phyloP scores from a whole-genome alignment of 2,888 invertebrate genomes.

The Dermolepida albohirtum region DNA sequence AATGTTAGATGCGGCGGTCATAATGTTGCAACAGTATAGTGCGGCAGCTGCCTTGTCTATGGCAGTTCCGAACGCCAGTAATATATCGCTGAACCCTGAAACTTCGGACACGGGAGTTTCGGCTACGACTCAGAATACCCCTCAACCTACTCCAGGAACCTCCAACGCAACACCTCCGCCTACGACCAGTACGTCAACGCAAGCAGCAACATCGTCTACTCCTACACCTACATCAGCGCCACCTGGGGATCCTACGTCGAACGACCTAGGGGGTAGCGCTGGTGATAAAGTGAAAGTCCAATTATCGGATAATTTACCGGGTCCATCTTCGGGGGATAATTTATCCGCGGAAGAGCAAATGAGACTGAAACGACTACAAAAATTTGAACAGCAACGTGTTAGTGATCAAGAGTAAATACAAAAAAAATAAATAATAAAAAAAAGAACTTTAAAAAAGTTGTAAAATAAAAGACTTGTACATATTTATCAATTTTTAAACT shows the following conservation, averaged over 20 bases:
- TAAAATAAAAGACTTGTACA: constrained; percentile 30
- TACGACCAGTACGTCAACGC: constrained; percentile 15
- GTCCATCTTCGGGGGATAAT: constrained; percentile 41
- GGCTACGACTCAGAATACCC: constrained; percentile 1
- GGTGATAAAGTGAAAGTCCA: constrained; percentile 23
- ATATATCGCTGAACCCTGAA: constrained; percentile 6
- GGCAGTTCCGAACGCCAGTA: constrained; percentile 51
- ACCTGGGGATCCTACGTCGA: constrained; percentile 15
- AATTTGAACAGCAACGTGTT: constrained; percentile 66
- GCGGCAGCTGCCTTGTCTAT: constrained; percentile 70
- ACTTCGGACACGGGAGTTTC: not conserved
- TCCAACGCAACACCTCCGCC: constrained; percentile 25
- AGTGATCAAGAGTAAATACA: constrained; percentile 26
- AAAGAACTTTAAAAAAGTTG: constrained; percentile 13
- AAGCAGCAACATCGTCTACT: constrained; percentile 23
- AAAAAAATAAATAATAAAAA: constrained; percentile 10
- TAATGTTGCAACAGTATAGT: constrained; percentile 95
- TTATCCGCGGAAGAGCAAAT: constrained; percentile 71
- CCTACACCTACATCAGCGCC: constrained; percentile 10
- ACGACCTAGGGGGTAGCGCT: not conserved
- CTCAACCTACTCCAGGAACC: constrained; percentile 15
- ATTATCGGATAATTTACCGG: constrained; percentile 37
- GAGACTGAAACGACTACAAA: constrained; percentile 81
- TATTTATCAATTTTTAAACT: constrained; percentile 36
- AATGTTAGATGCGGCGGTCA: constrained; percentile 91